These are phyloP conservation scores for Indicator maculatus DNA, from an alignment of 2,113 vertebrate genomes.

Conservation along the genomic window DNA sequence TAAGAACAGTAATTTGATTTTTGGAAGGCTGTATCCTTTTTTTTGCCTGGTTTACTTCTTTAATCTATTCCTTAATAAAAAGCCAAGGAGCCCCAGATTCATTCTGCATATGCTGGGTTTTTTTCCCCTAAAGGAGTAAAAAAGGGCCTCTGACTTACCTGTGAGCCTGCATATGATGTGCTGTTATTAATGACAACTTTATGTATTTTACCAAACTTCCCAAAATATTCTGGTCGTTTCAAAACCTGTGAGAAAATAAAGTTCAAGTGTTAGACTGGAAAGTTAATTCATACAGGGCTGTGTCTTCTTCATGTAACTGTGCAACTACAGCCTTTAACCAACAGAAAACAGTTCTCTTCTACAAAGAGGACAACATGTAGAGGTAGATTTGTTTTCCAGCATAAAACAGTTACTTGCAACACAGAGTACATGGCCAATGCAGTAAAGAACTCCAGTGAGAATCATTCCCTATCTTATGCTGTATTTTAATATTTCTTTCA, in stretches of 20 bases:
- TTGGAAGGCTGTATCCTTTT: neutral
- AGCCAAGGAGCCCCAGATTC: neutral
- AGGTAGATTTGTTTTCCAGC: neutral
- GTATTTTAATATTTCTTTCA: neutral
- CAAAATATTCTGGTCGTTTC: constrained; percentile 99
- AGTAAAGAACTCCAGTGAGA: neutral
- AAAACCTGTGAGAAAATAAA: constrained; percentile 85
- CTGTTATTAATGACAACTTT: constrained; percentile 99
- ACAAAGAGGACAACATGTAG: neutral
- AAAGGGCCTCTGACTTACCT: constrained; percentile 79
- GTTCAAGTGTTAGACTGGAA: neutral
- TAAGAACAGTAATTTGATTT: neutral
- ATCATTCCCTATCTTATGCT: neutral
- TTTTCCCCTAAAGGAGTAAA: neutral
- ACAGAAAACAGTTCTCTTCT: neutral
- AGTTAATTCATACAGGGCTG: neutral
- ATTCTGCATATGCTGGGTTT: neutral
- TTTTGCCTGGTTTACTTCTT: neutral
- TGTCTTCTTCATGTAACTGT: neutral
- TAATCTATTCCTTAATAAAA: neutral
- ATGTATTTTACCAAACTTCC: constrained; percentile 99
- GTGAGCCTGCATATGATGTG: constrained; percentile 98
- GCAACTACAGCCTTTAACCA: neutral
- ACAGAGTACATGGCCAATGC: neutral
- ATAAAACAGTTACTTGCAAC: neutral